A percentile compares a stretch with the other conserved stretches of the same genome.
Conservation (phyloP, 2,797 vertebrate species). For the Austrolebias charrua region DNA sequence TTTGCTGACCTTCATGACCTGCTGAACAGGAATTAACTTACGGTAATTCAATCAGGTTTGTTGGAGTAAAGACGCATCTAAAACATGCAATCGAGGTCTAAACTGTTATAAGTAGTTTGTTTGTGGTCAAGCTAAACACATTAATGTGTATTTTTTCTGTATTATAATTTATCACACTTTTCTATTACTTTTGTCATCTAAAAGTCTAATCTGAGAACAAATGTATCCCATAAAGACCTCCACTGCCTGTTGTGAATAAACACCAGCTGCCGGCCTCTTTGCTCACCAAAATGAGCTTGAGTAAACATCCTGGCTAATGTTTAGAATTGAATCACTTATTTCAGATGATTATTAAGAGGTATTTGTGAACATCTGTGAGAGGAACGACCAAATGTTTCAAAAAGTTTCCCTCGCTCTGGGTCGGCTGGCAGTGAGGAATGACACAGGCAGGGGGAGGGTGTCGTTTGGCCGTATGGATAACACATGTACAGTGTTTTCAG, state of each 20-base stretch:
- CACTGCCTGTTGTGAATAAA: slow-evolving; percentile 27
- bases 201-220: slow-evolving; percentile 13
- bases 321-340: slow-evolving; percentile 29
- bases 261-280: slow-evolving; percentile 44
- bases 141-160: not conserved
- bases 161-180: slow-evolving; percentile 8
- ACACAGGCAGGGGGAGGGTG: slow-evolving; percentile 15
- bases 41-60: too few relatives aligned
- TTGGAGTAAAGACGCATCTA: too few relatives aligned
- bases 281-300: slow-evolving; percentile 44
- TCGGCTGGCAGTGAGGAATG: slow-evolving; percentile 36
- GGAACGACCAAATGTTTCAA: slow-evolving; percentile 22
- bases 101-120: not conserved
- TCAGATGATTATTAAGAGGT: slow-evolving; percentile 20
- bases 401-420: slow-evolving; percentile 15
- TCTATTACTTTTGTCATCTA: slow-evolving; percentile 9
- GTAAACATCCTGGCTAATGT: slow-evolving; percentile 54
- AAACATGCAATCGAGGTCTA: too few relatives aligned
- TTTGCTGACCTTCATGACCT: too few relatives aligned
- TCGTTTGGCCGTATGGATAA: slow-evolving; percentile 52
- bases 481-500: slow-evolving; percentile 58
- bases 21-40: too few relatives aligned
- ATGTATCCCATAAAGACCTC: slow-evolving; percentile 19
- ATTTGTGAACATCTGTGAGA: slow-evolving; percentile 30
- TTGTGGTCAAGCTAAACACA: not conserved